A percentile compares a stretch with the other conserved stretches of the same genome.
phyloP scores from a whole-genome alignment of 2,888 invertebrate species.

The Phragmatobia fuliginosa region DNA sequence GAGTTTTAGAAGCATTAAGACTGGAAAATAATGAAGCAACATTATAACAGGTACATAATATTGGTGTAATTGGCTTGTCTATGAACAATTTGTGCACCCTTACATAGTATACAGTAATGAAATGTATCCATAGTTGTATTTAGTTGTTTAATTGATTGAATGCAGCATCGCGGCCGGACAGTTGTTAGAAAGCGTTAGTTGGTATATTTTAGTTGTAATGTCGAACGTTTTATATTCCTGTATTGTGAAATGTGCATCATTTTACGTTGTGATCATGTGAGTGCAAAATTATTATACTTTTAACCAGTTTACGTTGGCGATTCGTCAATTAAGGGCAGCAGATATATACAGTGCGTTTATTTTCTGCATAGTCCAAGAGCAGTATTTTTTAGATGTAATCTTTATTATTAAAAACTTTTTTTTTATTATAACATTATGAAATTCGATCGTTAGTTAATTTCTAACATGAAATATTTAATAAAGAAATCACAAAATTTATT shows the following conservation, averaged over 20 bases:
- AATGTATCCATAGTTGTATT: constrained; percentile 29
- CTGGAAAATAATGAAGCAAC: background rate
- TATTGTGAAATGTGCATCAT: constrained; percentile 84
- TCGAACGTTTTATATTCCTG: constrained; percentile 75
- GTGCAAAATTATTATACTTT: constrained; percentile 81
- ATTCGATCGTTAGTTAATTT: constrained; percentile 86
- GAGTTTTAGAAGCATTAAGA: background rate
- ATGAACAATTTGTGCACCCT: constrained; percentile 7
- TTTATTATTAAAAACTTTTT: constrained; percentile 81
- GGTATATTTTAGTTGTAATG: constrained; percentile 60
- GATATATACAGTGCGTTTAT: constrained; percentile 69
- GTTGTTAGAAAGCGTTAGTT: constrained; percentile 52
- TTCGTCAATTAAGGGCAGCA: constrained; percentile 80
- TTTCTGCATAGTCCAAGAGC: constrained; percentile 84
- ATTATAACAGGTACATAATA: background rate
- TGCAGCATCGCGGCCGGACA: constrained; percentile 49
- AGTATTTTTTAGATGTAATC: constrained; percentile 86
- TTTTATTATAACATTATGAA: constrained; percentile 83
- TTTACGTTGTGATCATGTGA: constrained; percentile 86
- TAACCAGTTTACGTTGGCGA: constrained; percentile 76
- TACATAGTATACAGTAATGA: constrained; percentile 7
- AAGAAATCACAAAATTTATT: constrained; percentile 82
- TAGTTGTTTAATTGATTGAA: constrained; percentile 16
- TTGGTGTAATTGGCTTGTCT: constrained; percentile 14
- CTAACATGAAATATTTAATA: constrained; percentile 87